phyloP scores from a whole-genome alignment of 2,888 invertebrate genomes.

The Agrochola circellaris region DNA sequence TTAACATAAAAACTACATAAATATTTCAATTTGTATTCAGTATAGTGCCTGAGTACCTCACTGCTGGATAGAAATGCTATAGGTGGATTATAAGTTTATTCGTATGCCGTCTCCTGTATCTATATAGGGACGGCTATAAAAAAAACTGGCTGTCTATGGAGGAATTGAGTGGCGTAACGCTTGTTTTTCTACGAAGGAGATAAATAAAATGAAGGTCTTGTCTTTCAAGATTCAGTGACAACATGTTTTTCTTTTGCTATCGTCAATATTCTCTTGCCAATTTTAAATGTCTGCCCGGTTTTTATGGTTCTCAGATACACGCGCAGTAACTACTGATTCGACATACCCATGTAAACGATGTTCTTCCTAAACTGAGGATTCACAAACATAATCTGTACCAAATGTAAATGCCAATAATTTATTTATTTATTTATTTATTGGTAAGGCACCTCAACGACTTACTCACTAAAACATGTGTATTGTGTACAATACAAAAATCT shows the following conservation, averaged over 20 bases:
- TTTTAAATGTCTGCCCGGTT: neutral
- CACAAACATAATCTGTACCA: neutral
- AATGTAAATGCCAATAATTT: too few species aligned
- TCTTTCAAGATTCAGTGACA: conserved; percentile 1
- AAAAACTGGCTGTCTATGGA: conserved; percentile 30
- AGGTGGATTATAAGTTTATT: conserved; percentile 55
- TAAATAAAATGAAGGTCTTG: conserved; percentile 23
- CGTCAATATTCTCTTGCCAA: conserved; percentile 1
- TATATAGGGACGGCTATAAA: conserved; percentile 30
- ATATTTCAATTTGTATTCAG: conserved; percentile 66
- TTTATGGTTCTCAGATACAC: neutral
- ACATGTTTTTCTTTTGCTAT: conserved; percentile 13
- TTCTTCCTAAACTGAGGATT: neutral
- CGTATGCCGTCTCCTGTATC: conserved; percentile 33
- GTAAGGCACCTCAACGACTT: too few species aligned
- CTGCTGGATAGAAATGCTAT: conserved; percentile 56
- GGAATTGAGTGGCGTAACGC: conserved; percentile 40
- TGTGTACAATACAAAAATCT: too few species aligned
- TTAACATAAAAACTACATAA: conserved; percentile 55
- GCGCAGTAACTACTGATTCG: neutral
- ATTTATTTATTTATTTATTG: too few species aligned
- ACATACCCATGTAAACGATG: neutral
- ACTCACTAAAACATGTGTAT: too few species aligned
- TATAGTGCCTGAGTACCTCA: conserved; percentile 33
- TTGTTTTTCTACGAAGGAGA: conserved; percentile 20